phyloP scores from a whole-genome alignment of 2,113 vertebrate species.

The Falcunculus frontatus region DNA sequence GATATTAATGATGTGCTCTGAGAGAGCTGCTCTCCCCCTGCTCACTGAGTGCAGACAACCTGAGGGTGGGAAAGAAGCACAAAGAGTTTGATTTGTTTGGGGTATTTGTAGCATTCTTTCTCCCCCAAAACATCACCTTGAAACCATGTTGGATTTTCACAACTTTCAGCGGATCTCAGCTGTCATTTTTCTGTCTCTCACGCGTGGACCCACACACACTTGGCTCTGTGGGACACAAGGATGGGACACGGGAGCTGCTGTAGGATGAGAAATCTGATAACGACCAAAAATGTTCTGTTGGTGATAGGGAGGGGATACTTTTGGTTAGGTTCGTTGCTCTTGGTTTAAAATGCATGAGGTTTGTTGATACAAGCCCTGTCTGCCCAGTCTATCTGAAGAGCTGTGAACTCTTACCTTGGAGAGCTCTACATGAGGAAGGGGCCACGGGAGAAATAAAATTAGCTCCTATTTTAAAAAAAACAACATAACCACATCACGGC shows the following conservation, averaged over 20 bases:
- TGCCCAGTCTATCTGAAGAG: neutral
- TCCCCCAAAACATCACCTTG: fast-evolving
- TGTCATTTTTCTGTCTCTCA: neutral
- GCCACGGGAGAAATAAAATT: neutral
- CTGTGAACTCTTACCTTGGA: fast-evolving
- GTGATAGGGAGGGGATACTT: neutral
- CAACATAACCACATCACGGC: neutral
- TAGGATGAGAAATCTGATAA: neutral
- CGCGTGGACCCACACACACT: fast-evolving
- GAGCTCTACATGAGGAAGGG: neutral
- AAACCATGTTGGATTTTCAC: neutral
- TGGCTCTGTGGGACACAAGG: neutral
- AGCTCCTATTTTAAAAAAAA: neutral
- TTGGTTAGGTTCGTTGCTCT: neutral
- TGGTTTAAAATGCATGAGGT: neutral
- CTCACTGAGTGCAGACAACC: neutral
- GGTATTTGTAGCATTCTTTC: neutral
- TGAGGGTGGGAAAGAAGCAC: neutral
- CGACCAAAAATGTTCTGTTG: neutral
- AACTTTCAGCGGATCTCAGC: neutral
- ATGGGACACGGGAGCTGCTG: fast-evolving
- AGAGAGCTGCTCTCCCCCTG: neutral
- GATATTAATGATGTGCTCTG: neutral
- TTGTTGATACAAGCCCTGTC: neutral
- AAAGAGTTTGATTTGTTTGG: neutral